Percentiles rank a stretch among this genome's conserved stretches.
These are phyloP conservation scores for Ageneiosus marmoratus DNA, from an alignment of 2,113 vertebrate species.

Conservation along the genomic window DNA sequence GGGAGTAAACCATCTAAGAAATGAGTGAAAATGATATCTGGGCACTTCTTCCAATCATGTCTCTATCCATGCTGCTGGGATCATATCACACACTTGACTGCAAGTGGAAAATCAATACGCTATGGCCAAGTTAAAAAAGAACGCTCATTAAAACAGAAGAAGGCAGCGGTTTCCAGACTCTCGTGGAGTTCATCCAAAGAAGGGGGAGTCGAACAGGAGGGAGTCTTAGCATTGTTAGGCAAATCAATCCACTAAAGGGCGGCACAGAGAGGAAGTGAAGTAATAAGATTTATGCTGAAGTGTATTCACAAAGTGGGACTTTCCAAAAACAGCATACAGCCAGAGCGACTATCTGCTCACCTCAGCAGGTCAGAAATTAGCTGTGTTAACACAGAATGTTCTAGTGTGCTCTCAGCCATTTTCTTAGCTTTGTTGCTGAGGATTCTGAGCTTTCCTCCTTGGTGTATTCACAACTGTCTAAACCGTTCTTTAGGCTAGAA, in stretches of 20 bases:
- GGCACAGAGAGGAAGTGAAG: slow-evolving; percentile 17
- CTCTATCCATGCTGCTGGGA: slow-evolving; percentile 52
- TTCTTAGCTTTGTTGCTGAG: slow-evolving; percentile 36
- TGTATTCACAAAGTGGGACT: slow-evolving; percentile 57
- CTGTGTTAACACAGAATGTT: slow-evolving; percentile 51
- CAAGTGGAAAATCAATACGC: slow-evolving; percentile 66
- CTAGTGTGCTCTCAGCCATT: slow-evolving; percentile 34
- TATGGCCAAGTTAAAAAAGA: slow-evolving; percentile 62
- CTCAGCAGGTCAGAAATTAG: slow-evolving; percentile 63
- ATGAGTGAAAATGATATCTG: slow-evolving; percentile 47
- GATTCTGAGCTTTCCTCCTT: slow-evolving; percentile 30
- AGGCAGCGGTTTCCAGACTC: slow-evolving; percentile 47
- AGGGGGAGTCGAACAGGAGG: slow-evolving; percentile 55
- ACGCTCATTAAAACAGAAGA: slow-evolving; percentile 66
- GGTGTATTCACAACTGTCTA: slow-evolving; percentile 23
- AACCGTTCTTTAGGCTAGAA: slow-evolving; percentile 20
- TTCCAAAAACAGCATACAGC: slow-evolving; percentile 35
- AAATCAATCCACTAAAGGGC: slow-evolving; percentile 57
- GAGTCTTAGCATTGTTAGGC: slow-evolving; percentile 65
- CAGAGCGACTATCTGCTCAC: slow-evolving; percentile 41
- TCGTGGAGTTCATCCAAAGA: slow-evolving; percentile 46
- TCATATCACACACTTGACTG: slow-evolving; percentile 62
- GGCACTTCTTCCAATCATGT: slow-evolving; percentile 48
- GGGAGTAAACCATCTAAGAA: slow-evolving; percentile 38
- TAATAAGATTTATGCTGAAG: slow-evolving; percentile 53